phyloP scores from a whole-genome alignment of 2,888 invertebrate genomes.

The Parapristionchus giblindavisi region DNA sequence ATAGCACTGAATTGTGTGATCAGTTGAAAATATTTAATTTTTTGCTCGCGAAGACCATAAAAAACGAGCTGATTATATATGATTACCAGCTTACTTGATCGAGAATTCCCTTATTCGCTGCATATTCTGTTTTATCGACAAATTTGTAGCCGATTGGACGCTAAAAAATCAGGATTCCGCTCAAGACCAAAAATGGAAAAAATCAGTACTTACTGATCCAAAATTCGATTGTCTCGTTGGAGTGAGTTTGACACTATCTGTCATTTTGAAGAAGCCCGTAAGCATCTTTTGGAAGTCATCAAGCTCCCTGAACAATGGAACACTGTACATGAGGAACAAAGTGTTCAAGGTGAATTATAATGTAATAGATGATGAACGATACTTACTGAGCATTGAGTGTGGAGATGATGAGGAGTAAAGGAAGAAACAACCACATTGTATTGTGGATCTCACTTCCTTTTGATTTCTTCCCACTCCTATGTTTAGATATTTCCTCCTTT shows the following conservation, averaged over 20 bases:
- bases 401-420: background rate
- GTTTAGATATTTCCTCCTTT: no score
- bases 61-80: background rate
- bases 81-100: conserved; percentile 40
- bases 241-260: conserved; percentile 14
- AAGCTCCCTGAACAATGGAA: conserved; percentile 6
- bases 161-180: background rate
- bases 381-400: conserved; percentile 9
- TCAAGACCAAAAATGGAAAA: background rate
- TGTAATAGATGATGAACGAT: background rate
- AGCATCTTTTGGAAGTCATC: conserved; percentile 36
- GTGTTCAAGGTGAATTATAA: background rate
- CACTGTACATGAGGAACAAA: background rate
- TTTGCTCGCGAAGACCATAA: no score
- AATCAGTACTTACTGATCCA: conserved; percentile 33
- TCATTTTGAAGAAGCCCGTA: conserved; percentile 31
- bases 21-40: no score
- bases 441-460: no score
- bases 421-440: conserved; percentile 11
- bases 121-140: conserved; percentile 49
- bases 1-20: no score
- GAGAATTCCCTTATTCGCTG: conserved; percentile 46
- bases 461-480: no score
- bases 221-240: conserved; percentile 27
- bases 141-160: conserved; percentile 37